phyloP scores from a whole-genome alignment of 1,140 invertebrate genomes.

The Drosophila micromelanica region DNA sequence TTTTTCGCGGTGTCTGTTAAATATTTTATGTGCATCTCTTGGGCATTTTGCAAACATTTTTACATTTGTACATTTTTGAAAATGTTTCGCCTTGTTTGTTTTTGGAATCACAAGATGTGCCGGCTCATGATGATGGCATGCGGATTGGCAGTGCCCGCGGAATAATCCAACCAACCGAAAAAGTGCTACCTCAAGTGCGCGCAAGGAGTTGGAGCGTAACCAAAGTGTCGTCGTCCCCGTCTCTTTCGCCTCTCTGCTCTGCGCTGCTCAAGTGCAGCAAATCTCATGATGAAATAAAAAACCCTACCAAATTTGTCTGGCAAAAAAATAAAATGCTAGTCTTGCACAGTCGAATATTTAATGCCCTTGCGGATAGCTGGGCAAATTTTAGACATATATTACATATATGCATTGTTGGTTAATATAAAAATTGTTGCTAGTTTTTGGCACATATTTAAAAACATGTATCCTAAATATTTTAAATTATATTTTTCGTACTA shows the following conservation, averaged over 20 bases:
- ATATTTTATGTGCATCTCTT: constrained; percentile 83
- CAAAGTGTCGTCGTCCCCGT: constrained; percentile 69
- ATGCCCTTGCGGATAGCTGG: background rate
- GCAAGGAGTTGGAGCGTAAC: constrained; percentile 74
- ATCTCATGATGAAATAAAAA: constrained; percentile 83
- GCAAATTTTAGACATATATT: too few species aligned
- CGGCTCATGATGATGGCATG: constrained; percentile 67
- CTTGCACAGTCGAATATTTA: background rate
- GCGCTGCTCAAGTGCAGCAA: constrained; percentile 75
- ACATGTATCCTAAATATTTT: too few species aligned
- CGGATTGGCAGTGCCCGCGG: constrained; percentile 62
- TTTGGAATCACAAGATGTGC: constrained; percentile 52
- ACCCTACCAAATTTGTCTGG: constrained; percentile 71
- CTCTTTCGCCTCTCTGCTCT: constrained; percentile 53
- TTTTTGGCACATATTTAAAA: too few species aligned
- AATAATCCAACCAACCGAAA: constrained; percentile 71
- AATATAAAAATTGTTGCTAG: too few species aligned
- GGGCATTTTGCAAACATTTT: constrained; percentile 82
- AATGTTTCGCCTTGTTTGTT: constrained; percentile 46
- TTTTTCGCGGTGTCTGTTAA: constrained; percentile 66
- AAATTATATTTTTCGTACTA: too few species aligned
- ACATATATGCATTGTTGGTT: too few species aligned
- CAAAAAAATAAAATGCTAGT: background rate
- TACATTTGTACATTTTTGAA: constrained; percentile 57
- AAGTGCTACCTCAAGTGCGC: constrained; percentile 56